Evolutionary conservation across 2,113 vertebrate species (phyloP).

Genomic region (Panurus biarmicus): DNA sequence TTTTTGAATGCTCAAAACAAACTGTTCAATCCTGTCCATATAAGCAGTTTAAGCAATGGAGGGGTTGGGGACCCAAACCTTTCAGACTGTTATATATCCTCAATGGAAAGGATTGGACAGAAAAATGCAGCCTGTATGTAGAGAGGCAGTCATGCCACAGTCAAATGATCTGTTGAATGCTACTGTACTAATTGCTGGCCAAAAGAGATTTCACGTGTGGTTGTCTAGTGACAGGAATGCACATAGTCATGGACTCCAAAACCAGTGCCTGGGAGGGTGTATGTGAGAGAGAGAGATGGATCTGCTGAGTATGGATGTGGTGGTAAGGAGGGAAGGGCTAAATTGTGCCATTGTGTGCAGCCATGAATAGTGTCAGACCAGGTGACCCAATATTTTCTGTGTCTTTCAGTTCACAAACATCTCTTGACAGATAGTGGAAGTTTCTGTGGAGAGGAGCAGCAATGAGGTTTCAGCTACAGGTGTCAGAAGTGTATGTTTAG

Average conservation of each 20-base stretch:
- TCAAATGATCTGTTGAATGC: constrained; percentile 31
- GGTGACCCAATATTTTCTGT: background rate
- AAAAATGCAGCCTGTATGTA: background rate
- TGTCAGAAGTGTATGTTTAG: background rate
- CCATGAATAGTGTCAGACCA: background rate
- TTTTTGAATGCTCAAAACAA: background rate
- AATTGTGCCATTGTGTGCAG: background rate
- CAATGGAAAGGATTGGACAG: background rate
- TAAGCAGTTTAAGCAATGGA: background rate
- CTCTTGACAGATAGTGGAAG: background rate
- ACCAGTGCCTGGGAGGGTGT: background rate
- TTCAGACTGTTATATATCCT: background rate
- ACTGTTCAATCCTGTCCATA: background rate
- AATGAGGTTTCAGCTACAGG: background rate
- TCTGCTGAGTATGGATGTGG: background rate
- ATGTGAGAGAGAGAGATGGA: fast-evolving
- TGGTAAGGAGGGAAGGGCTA: background rate
- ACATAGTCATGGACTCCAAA: background rate
- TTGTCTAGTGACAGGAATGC: background rate
- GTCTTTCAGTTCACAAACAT: background rate
- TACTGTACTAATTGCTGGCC: background rate
- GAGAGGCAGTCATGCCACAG: constrained; percentile 12
- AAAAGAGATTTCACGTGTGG: background rate
- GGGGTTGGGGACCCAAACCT: background rate
- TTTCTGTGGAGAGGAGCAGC: background rate